Evolutionary conservation across 2,113 vertebrate species (phyloP).

Genomic region (Varanus salvator): DNA sequence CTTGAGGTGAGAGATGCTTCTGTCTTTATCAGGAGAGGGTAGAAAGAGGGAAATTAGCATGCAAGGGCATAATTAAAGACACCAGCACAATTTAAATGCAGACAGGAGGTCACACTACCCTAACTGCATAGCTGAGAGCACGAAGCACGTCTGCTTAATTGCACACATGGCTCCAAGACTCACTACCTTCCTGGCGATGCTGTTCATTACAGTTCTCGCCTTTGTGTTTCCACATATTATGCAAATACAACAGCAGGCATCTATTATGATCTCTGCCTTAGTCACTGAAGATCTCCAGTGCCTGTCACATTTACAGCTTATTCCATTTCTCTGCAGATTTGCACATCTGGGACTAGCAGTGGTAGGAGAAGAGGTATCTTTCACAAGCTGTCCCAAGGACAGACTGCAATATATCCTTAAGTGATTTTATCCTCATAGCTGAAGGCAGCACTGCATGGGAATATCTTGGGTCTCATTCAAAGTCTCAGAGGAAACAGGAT

Average conservation of each 20-base stretch:
- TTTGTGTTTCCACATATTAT: constrained; percentile 11
- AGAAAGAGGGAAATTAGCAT: not conserved
- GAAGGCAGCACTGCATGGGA: not conserved
- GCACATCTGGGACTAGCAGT: constrained; percentile 3
- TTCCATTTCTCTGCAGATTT: not conserved
- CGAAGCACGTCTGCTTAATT: not conserved
- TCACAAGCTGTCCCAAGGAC: not conserved
- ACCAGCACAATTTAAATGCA: not conserved
- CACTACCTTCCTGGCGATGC: not conserved
- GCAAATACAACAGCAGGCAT: constrained; percentile 29
- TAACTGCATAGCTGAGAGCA: constrained; percentile 18
- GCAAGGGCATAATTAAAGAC: not conserved
- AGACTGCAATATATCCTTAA: not conserved
- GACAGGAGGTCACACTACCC: not conserved
- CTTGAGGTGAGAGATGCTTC: not conserved
- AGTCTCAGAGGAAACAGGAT: not conserved
- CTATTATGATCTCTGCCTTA: not conserved
- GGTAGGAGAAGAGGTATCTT: not conserved
- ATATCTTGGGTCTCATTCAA: not conserved
- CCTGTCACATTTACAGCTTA: not conserved
- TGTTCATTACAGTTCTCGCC: constrained; percentile 6
- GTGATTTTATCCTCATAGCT: not conserved
- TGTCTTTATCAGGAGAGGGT: not conserved
- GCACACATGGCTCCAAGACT: not conserved
- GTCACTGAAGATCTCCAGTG: constrained; percentile 2